Base-by-base conservation (phyloP, 2,888 invertebrate species). In the Helicoverpa assulta region DNA sequence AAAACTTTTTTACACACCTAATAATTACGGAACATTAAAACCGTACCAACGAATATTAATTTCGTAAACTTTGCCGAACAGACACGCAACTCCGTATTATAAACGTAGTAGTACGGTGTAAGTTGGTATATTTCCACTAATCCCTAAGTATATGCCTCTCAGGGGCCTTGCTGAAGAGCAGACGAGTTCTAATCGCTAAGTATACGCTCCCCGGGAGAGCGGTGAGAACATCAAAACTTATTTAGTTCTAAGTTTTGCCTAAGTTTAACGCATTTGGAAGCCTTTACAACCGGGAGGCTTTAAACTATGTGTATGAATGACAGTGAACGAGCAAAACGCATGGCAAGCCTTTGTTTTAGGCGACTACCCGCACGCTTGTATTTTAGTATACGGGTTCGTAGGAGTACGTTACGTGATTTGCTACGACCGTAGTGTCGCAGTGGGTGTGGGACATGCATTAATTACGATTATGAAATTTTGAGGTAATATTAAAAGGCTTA, bases 141-240 rank as follows among this genome's bases (percentile, higher is more conserved):
- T 56, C 33, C 51, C 50, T 53, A 56, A 69, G 58, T 76, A 66
- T 70, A 80, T 64, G 29, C 52, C 3, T 65, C 66, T 37, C 65
- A 50, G 2, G 69, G 64, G 68, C 0, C 50, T 54, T n/a, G n/a
- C 55, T 56, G 56, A 72, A 70, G 56, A 79, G 77, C 57, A 70
- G 67, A 57, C 58, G 68, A 62, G 53, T 62, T 70, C 64, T 81
- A 77, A 73, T 80, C 73, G 50, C 73, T 69, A 76, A 80, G 77
- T 71, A 80, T 76, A 81, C 73, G 68, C 7, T 50, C 29, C 74
- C 67, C 70, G 26, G 47, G 78, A 71, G 81, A 63, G 70, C 59
- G 56, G 78, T 51, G 63, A 19, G 56, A 74, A 66, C 81, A 81
- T 81, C 68, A 81, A 78, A 77, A 79, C 81, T 79, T 81, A 65